A percentile compares a stretch with the other conserved stretches of the same genome.
phyloP scores from a whole-genome alignment of 37 sponge, comb jelly and placozoan genomes.

The Cliona cf. orientalis region DNA sequence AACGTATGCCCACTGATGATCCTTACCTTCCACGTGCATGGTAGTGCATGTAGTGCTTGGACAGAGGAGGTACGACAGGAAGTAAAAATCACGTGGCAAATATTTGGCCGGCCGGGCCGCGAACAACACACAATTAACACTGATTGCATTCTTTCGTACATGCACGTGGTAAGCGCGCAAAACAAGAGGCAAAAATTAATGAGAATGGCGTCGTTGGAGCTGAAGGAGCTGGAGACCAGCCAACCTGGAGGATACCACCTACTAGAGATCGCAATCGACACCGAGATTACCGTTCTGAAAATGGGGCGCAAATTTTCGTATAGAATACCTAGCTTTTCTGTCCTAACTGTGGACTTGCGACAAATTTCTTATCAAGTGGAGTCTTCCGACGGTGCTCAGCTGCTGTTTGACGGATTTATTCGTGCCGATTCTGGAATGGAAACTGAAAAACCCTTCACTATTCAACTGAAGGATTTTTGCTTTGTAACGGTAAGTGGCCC shows the following conservation, averaged over 20 bases:
- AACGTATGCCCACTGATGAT: too few species aligned
- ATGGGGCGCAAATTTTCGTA: not conserved
- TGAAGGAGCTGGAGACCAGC: too few species aligned
- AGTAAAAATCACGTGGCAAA: not conserved
- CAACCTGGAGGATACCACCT: too few species aligned
- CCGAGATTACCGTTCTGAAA: not conserved
- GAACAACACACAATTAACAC: too few species aligned
- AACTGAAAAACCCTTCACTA: not conserved
- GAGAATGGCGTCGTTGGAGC: too few species aligned
- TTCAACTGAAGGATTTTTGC: not conserved
- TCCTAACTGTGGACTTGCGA: not conserved
- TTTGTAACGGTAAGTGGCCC: not conserved
- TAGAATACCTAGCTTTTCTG: not conserved
- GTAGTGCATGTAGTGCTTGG: too few species aligned
- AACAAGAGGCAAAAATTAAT: not conserved
- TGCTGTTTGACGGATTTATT: not conserved
- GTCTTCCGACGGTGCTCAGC: not conserved
- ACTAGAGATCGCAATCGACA: not conserved
- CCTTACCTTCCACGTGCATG: too few species aligned
- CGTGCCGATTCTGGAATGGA: not conserved
- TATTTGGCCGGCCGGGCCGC: too few species aligned
- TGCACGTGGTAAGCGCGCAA: too few species aligned
- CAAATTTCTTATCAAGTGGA: not conserved
- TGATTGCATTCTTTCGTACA: too few species aligned
- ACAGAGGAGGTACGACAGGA: constrained; percentile 2